phyloP scores from a whole-genome alignment of 35 echinoderm and acorn worm species.

The Strongylocentrotus purpuratus region DNA sequence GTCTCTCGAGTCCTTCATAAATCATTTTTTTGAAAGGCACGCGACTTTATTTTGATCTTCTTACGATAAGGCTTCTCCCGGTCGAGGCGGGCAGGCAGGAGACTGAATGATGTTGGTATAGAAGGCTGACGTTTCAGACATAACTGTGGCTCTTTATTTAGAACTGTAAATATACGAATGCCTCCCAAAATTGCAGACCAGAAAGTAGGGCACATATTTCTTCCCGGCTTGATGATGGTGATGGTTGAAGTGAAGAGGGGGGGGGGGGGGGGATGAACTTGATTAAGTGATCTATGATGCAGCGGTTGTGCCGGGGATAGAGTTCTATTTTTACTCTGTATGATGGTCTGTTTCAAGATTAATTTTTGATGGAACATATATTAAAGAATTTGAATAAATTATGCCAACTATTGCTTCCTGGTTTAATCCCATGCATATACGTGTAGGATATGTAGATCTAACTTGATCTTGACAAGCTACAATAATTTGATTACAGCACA shows the following conservation, averaged over 20 bases:
- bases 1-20: neutral
- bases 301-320: no score
- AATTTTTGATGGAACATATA: no score
- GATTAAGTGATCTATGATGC: no score
- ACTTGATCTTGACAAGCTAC: no score
- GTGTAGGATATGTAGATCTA: no score
- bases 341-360: no score
- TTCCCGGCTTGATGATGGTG: neutral
- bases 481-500: no score
- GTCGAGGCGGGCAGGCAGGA: neutral
- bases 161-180: constrained; percentile 42
- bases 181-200: neutral
- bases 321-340: no score
- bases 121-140: neutral
- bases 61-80: neutral
- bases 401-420: no score
- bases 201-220: constrained; percentile 30
- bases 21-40: neutral
- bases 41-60: constrained; percentile 3
- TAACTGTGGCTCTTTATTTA: constrained; percentile 25
- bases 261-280: no score
- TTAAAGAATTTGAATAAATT: no score
- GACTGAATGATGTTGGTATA: neutral
- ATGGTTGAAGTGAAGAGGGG: neutral
- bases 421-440: no score